Evolutionary conservation across 2,888 invertebrate genomes (phyloP).

Genomic region (Drosophila pegasa): DNA sequence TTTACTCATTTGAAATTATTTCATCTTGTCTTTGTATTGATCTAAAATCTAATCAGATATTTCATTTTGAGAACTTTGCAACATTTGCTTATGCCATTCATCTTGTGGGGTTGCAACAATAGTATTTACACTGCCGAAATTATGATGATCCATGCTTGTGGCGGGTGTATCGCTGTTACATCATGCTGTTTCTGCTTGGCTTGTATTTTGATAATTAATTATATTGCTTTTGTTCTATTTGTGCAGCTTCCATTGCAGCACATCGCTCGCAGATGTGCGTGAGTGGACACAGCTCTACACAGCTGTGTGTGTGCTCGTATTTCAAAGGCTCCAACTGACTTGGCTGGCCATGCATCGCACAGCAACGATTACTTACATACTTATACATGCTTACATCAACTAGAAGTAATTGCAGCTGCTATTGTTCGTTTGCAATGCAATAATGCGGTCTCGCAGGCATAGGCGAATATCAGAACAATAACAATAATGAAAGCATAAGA

Average conservation of each 20-base stretch:
- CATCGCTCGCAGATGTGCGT: slow-evolving; percentile 10
- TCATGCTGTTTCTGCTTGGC: slow-evolving; percentile 68
- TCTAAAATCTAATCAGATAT: background rate
- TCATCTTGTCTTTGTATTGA: background rate
- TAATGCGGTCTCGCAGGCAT: slow-evolving; percentile 57
- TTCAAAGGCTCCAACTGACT: slow-evolving; percentile 12
- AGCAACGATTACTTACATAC: slow-evolving; percentile 13
- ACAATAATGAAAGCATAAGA: slow-evolving; percentile 4
- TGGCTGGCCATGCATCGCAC: slow-evolving; percentile 27
- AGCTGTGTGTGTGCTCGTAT: slow-evolving; percentile 6
- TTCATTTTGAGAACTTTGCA: background rate
- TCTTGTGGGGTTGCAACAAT: slow-evolving; percentile 44
- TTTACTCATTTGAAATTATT: no score
- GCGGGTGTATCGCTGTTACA: slow-evolving; percentile 34
- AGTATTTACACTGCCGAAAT: slow-evolving; percentile 49
- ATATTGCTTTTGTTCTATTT: slow-evolving; percentile 72
- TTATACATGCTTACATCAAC: slow-evolving; percentile 31
- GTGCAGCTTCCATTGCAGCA: slow-evolving; percentile 53
- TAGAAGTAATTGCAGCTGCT: slow-evolving; percentile 59
- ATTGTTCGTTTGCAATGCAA: slow-evolving; percentile 64
- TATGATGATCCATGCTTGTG: slow-evolving; percentile 26
- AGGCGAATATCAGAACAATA: slow-evolving; percentile 11
- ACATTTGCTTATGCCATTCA: slow-evolving; percentile 8
- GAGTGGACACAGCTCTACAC: background rate
- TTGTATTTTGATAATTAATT: slow-evolving; percentile 76